Evolutionary conservation across 2,113 vertebrate genomes (phyloP).

Genomic region (Tympanuchus pallidicinctus): DNA sequence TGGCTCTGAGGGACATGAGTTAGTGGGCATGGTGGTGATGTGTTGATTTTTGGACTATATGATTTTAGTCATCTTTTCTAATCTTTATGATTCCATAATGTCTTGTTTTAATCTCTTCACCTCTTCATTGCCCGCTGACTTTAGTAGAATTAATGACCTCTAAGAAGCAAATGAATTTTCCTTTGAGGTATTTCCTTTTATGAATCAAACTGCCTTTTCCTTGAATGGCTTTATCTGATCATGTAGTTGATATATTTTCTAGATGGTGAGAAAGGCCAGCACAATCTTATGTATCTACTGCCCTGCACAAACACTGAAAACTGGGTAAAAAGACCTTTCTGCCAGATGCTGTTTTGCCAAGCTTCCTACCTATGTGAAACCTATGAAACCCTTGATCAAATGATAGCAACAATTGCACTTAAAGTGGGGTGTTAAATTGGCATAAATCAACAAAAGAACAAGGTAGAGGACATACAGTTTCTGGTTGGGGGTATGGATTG

Average conservation of each 20-base stretch:
- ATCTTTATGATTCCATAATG: too few species aligned
- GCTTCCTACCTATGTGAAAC: neutral
- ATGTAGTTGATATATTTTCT: neutral
- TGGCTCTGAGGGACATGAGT: too few species aligned
- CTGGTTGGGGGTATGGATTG: neutral
- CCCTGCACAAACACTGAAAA: accelerated
- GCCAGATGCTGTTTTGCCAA: neutral
- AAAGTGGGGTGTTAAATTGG: neutral
- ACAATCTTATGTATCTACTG: neutral
- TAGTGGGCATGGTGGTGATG: too few species aligned
- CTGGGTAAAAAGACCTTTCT: neutral
- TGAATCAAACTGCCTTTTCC: neutral
- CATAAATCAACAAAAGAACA: neutral
- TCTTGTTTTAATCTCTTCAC: neutral
- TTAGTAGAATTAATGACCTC: neutral
- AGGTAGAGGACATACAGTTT: neutral
- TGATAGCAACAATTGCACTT: neutral
- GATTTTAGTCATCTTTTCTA: too few species aligned
- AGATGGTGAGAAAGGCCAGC: neutral
- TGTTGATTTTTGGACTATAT: too few species aligned
- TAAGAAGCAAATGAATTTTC: neutral
- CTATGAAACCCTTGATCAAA: neutral
- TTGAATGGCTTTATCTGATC: neutral
- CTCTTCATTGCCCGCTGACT: neutral
- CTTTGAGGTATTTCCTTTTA: neutral